Evolutionary conservation across 2,888 invertebrate species (phyloP).

Genomic region (Parnassius mnemosyne): DNA sequence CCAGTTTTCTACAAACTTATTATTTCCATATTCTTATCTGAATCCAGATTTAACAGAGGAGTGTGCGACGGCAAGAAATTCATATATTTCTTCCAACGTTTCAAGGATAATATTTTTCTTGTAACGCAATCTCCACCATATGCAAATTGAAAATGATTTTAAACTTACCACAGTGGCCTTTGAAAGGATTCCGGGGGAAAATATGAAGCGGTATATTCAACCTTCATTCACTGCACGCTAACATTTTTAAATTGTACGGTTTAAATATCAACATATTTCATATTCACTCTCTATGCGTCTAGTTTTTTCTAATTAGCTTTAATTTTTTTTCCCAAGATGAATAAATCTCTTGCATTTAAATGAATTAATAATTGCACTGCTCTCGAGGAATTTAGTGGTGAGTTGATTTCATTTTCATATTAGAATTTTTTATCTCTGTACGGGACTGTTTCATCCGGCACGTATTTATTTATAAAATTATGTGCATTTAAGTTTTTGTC

Average conservation of each 20-base stretch:
- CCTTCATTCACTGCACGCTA: slow-evolving; percentile 21
- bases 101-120: slow-evolving; percentile 11
- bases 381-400: slow-evolving; percentile 20
- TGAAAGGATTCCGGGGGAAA: slow-evolving; percentile 16
- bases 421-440: neutral
- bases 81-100: slow-evolving; percentile 2
- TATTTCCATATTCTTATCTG: no score
- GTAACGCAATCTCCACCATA: slow-evolving; percentile 15
- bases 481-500: no score
- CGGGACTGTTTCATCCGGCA: neutral
- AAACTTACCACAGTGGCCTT: slow-evolving; percentile 17
- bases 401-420: slow-evolving; percentile 20
- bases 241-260: slow-evolving; percentile 25
- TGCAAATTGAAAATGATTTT: slow-evolving; percentile 24
- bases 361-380: slow-evolving; percentile 20
- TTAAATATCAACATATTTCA: slow-evolving; percentile 25
- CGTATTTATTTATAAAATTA: no score
- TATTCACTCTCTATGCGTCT: slow-evolving; percentile 24
- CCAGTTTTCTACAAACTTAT: no score
- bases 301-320: slow-evolving; percentile 25
- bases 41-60: no score
- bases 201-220: slow-evolving; percentile 16
- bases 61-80: neutral
- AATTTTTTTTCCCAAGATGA: slow-evolving; percentile 15
- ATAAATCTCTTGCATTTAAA: slow-evolving; percentile 25